Percentiles rank a stretch among this genome's conserved stretches.
These are phyloP conservation scores for Cheumatopsyche charites DNA, from an alignment of 1,140 invertebrate genomes.

Conservation along the genomic window DNA sequence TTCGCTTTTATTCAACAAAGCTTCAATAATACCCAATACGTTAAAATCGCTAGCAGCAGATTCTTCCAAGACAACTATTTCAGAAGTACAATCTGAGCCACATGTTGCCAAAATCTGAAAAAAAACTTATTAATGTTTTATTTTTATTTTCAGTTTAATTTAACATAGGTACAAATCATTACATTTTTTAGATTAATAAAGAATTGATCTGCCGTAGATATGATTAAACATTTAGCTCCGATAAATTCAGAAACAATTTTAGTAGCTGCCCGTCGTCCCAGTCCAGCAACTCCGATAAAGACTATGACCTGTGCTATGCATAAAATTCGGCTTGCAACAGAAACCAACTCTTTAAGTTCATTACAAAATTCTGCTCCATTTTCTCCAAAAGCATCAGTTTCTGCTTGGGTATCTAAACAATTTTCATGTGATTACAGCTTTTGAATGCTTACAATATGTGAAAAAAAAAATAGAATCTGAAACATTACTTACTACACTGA, in stretches of 20 bases:
- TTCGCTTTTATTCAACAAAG: slow-evolving; percentile 46
- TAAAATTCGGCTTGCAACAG: slow-evolving; percentile 51
- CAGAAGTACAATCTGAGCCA: slow-evolving; percentile 50
- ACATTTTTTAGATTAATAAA: slow-evolving; percentile 51
- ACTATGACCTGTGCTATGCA: slow-evolving; percentile 50
- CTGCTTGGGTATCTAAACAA: slow-evolving; percentile 52
- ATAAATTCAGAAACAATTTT: slow-evolving; percentile 50
- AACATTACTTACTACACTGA: slow-evolving; percentile 69
- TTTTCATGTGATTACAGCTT: slow-evolving; percentile 12
- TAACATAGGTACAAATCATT: slow-evolving; percentile 30
- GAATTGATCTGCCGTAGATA: slow-evolving; percentile 50
- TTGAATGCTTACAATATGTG: neutral
- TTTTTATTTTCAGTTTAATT: neutral
- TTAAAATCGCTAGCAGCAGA: slow-evolving; percentile 38
- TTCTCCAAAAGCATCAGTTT: slow-evolving; percentile 54
- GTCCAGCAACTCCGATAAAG: slow-evolving; percentile 52
- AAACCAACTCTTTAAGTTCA: slow-evolving; percentile 52
- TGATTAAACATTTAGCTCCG: slow-evolving; percentile 45
- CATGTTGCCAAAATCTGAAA: slow-evolving; percentile 52
- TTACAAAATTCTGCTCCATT: slow-evolving; percentile 53
- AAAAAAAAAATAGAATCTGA: too few species aligned
- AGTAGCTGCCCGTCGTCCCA: slow-evolving; percentile 52
- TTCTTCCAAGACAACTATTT: slow-evolving; percentile 52
- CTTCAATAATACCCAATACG: slow-evolving; percentile 50
- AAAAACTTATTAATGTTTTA: slow-evolving; percentile 9